Evolutionary conservation across 2,113 vertebrate genomes (phyloP), one percentile per base, ranked within the genome.

Genomic region (Pelecanus crispus): DNA sequence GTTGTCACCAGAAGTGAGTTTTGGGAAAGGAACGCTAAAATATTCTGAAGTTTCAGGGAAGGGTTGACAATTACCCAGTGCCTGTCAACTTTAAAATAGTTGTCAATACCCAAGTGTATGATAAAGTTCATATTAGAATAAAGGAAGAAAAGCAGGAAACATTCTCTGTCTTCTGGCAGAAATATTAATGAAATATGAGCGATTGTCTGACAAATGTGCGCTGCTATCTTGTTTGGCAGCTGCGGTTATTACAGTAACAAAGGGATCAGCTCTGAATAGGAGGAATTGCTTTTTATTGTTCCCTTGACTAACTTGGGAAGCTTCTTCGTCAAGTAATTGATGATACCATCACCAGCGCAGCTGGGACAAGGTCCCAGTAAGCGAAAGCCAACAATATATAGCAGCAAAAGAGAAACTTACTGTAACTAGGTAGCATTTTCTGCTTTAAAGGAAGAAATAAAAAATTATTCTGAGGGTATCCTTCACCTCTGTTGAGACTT

Each of bases 261-360:
- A 97, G 89, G 89, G 91, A 95, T 94, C 93, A 88, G 71, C 93
- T 90, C 74, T 93, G 93, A 96, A 97, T 95, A 92, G 94, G 61
- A 94, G 62, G 96, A 95, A 95, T 97, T 95, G 91, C 91, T 94
- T 95, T 97, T 94, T 97, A 94, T 96, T 94, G 93, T 95, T 95
- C 93, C 95, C 94, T 92, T 95, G 93, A 90, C 94, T 90, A 95
- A 97, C 91, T 96, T 96, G 53, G 91, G 93, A 95, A 82, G 92
- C 84, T 96, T 95, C 93, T 95, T 95, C n/a, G 1, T 75, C 67
- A 61, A 91, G 50, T 97, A 96, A 95, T 96, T 97, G 93, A 95
- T 96, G 89, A 77, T 94, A 62, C 89, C 32, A 86, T 95, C 91
- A 91, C 87, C 63, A 83, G 78, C 5, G 8, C 94, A 94, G 81